Conservation (phyloP, 2,113 vertebrate genomes). For the Rana temporaria region DNA sequence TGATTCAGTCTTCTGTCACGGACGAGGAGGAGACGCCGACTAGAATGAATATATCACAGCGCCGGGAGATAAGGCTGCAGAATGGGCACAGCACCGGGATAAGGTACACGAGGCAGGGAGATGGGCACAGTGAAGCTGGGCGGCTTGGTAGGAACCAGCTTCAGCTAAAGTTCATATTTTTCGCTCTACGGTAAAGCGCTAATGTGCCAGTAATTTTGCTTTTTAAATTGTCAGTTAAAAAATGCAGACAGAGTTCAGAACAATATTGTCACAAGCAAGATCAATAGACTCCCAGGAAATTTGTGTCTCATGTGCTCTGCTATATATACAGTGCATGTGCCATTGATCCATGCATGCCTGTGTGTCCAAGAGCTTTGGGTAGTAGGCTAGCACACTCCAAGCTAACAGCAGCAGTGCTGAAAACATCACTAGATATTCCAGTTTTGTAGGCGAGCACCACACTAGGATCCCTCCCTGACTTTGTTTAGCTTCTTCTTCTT, state of each 20-base stretch:
- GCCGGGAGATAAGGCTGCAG: no score
- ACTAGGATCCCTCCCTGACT: neutral
- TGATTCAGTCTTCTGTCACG: no score
- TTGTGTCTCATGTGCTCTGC: neutral
- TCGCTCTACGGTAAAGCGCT: neutral
- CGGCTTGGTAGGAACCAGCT: neutral
- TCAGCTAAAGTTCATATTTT: conserved; percentile 2
- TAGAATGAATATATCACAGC: no score
- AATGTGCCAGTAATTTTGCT: neutral
- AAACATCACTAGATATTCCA: conserved; percentile 27
- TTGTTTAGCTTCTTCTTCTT: no score
- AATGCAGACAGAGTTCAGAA: neutral
- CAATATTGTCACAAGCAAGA: neutral
- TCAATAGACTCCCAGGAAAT: neutral
- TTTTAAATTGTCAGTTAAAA: neutral
- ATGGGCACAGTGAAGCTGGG: no score
- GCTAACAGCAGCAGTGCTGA: conserved; percentile 43
- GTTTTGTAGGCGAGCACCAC: fast-evolving
- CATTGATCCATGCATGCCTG: neutral
- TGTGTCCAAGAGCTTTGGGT: neutral
- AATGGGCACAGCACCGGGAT: no score
- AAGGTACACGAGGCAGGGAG: no score
- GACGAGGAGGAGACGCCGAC: no score
- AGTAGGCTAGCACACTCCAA: conserved; percentile 22
- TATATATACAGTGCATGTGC: conserved; percentile 6